Evolutionary conservation across 2,113 vertebrate genomes (phyloP), one percentile per base, ranked within the genome.

Genomic region (Semnornis frantzii): DNA sequence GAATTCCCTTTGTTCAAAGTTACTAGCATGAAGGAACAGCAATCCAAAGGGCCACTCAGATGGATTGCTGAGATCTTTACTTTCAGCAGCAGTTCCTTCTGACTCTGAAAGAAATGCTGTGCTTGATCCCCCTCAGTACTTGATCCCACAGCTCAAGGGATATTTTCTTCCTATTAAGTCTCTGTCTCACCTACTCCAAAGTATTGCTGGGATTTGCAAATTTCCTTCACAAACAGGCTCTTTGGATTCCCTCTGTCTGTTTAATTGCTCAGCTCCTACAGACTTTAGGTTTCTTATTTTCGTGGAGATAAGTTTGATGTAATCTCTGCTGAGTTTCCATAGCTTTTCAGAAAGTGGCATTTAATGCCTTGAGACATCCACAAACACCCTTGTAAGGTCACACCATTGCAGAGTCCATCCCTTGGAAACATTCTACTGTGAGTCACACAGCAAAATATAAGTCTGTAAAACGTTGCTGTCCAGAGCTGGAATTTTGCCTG

Each of bases 81-180:
- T 88, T 94, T 92, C 94, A 85, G 85, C 55, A 92, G 60, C 20
- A 83, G 58, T 89, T 70, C 82, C 63, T 91, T 82, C 52, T 60
- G 34, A 44, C 33, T 65, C 58, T 34, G 62, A 85, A 87, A 71
- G n/a, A 80, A 92, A 75, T 0, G 3, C 28, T 63, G 10, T 15
- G 10, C 48, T 85, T 72, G 65, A 87, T 92, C 62, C 37, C 37
- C 6, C 24, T 83, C 69, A 83, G 75, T 64, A 93, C 65, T 68
- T 87, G 58, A 21, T 18, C 76, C 60, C 42, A 34, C 30, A 50
- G 14, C 39, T 44, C 2, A 1, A 21, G 17, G 31, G 48, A 74
- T 74, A 78, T 93, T 89, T 92, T 89, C 65, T 81, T 91, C 66
- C 23, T 80, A n/a, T 44, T 71, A 71, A 72, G 8, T 54, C 30